Evolutionary conservation across 2,797 vertebrate species (phyloP).

Genomic region (Microctenopoma stevenorrisi): DNA sequence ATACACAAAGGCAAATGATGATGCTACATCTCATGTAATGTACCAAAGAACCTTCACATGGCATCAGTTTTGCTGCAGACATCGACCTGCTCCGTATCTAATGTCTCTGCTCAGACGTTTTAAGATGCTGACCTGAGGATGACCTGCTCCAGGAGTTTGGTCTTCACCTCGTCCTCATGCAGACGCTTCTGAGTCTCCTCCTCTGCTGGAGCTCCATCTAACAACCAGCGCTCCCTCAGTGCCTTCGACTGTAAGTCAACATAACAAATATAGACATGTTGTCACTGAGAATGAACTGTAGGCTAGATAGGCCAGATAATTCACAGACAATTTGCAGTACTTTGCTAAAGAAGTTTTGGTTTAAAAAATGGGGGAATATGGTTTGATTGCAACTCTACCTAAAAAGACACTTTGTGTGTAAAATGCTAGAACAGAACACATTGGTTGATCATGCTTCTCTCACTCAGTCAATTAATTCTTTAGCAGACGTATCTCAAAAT

Average conservation of each 20-base stretch:
- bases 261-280: constrained; percentile 7
- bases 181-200: constrained; percentile 91
- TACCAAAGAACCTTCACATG: not conserved
- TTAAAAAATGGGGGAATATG: not conserved
- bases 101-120: not conserved
- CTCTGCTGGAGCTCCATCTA: constrained; percentile 93
- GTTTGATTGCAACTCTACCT: not conserved
- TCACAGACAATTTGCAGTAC: not conserved
- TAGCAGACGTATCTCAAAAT: constrained; percentile 18
- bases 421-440: not conserved
- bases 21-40: not conserved
- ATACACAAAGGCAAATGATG: not conserved
- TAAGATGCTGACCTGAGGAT: constrained; percentile 85
- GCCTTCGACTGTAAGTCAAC: constrained; percentile 88
- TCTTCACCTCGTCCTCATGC: constrained; percentile 91
- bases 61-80: not conserved
- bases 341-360: not conserved
- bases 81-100: not conserved
- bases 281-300: not conserved
- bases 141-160: constrained; percentile 90
- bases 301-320: not conserved
- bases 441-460: constrained; percentile 26
- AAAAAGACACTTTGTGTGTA: not conserved
- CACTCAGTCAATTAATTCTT: constrained; percentile 33
- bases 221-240: constrained; percentile 94